Evolutionary conservation across 2,113 vertebrate genomes (phyloP).

Genomic region (Hoplias malabaricus): DNA sequence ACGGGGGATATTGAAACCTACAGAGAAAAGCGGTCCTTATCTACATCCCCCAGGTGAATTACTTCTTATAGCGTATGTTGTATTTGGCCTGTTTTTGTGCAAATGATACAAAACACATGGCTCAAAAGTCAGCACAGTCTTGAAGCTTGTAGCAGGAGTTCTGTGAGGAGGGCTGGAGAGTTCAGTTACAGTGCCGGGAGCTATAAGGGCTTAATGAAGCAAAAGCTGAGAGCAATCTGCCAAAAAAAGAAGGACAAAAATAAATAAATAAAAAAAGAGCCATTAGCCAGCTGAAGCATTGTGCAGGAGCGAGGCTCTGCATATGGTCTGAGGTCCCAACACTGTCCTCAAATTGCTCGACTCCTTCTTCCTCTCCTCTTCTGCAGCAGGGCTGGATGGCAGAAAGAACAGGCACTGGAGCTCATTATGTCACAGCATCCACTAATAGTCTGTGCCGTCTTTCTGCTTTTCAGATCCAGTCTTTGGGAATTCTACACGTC

Average conservation of each 20-base stretch:
- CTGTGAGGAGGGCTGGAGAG: neutral
- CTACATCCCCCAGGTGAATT: slow-evolving; percentile 9
- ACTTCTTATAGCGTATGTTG: neutral
- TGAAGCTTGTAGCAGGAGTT: neutral
- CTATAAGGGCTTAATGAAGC: slow-evolving; percentile 33
- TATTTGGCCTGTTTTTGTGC: slow-evolving; percentile 3
- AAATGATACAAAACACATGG: neutral
- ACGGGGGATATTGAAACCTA: neutral
- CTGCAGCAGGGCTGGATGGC: slow-evolving; percentile 6
- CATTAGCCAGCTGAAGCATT: slow-evolving; percentile 25
- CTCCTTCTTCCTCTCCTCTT: neutral
- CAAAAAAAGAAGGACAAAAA: too few species aligned
- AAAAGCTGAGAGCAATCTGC: slow-evolving; percentile 19
- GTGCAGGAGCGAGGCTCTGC: neutral
- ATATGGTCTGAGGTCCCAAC: slow-evolving; percentile 27
- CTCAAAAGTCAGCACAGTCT: slow-evolving; percentile 3
- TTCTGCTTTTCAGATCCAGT: slow-evolving; percentile 27
- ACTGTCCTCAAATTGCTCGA: slow-evolving; percentile 15
- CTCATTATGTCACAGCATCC: slow-evolving; percentile 16
- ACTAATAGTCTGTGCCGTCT: slow-evolving; percentile 7
- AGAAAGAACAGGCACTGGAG: slow-evolving; percentile 6
- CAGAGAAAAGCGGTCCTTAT: neutral
- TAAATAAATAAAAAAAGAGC: slow-evolving; percentile 18
- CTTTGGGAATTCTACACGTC: slow-evolving; percentile 25
- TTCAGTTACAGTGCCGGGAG: slow-evolving; percentile 25